Conservation (phyloP, 1,140 invertebrate species). For the Orius laevigatus region DNA sequence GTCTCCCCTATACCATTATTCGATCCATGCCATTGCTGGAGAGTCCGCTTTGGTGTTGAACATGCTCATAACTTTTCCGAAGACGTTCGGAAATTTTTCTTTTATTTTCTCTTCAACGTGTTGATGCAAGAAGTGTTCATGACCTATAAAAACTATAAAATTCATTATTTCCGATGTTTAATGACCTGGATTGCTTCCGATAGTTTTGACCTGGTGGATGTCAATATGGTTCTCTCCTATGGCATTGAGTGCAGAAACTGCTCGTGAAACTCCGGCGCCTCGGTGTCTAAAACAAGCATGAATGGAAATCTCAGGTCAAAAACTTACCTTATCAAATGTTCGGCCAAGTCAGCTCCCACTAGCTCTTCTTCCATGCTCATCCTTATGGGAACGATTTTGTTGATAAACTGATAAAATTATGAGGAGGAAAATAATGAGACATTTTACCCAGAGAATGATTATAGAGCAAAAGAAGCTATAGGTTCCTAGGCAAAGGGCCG, state of each 20-base stretch:
- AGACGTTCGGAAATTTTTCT: background rate
- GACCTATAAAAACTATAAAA: conserved; percentile 10
- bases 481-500: conserved; percentile 43
- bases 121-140: conserved; percentile 12
- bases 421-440: background rate
- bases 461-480: conserved; percentile 61
- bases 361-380: conserved; percentile 72
- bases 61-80: background rate
- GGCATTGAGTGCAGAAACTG: conserved; percentile 34
- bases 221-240: conserved; percentile 27
- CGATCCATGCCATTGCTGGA: conserved; percentile 18
- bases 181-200: conserved; percentile 40
- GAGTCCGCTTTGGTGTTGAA: conserved; percentile 2
- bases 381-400: conserved; percentile 62
- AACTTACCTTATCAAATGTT: conserved; percentile 47
- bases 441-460: conserved; percentile 43
- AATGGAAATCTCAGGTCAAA: conserved; percentile 31
- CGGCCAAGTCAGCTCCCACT: conserved; percentile 70
- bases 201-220: conserved; percentile 27
- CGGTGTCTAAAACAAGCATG: conserved; percentile 5
- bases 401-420: conserved; percentile 35
- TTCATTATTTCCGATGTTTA: background rate
- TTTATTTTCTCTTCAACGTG: background rate
- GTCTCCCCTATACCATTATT: conserved; percentile 11
- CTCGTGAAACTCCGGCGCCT: conserved; percentile 41